A percentile compares a stretch with the other conserved stretches of the same genome.
Evolutionary conservation across 2,113 vertebrate genomes (phyloP).

Genomic region (Alethe diademata): DNA sequence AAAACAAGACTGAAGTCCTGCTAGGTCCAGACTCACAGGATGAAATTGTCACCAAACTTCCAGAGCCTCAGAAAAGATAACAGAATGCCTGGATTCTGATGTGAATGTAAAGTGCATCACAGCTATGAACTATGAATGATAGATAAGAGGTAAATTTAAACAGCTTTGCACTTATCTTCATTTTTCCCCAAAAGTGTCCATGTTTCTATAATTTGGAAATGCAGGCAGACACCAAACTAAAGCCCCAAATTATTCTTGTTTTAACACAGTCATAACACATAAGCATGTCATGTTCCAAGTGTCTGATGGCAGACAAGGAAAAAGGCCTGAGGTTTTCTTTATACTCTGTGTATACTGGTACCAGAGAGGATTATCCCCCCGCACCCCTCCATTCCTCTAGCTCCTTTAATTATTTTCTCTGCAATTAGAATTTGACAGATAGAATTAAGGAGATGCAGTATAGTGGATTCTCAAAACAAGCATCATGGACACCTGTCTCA

Average conservation of each 20-base stretch:
- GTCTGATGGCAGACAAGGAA: background rate
- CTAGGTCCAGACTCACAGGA: background rate
- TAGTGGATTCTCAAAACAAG: background rate
- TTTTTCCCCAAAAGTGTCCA: background rate
- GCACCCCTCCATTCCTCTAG: background rate
- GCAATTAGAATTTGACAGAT: background rate
- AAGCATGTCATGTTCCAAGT: background rate
- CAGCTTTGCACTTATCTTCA: background rate
- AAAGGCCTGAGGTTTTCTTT: background rate
- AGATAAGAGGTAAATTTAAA: background rate
- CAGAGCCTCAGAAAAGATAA: background rate
- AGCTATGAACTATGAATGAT: background rate
- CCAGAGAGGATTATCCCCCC: background rate
- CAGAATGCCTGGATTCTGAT: background rate
- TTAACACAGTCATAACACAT: background rate
- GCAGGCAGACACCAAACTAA: background rate
- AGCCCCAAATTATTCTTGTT: background rate
- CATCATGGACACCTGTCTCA: background rate
- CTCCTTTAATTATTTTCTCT: background rate
- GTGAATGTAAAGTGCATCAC: background rate
- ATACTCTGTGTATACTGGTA: background rate
- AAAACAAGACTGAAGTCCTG: background rate
- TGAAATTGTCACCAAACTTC: background rate
- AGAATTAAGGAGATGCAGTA: background rate
- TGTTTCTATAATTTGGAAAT: background rate